Evolutionary conservation across 2,797 vertebrate genomes (phyloP).

Genomic region (Gorsachius magnificus): DNA sequence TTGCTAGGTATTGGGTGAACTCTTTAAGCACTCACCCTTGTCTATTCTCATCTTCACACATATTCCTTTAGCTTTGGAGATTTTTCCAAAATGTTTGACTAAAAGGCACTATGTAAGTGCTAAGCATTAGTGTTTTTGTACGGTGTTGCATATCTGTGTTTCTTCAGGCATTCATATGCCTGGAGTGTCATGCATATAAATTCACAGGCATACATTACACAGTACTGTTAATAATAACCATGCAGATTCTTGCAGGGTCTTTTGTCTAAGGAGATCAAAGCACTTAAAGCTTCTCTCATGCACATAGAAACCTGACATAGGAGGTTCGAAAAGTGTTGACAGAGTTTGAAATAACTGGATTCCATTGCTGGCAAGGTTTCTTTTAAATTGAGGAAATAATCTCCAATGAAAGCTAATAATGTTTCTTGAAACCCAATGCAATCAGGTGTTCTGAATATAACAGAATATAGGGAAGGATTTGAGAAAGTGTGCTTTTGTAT

Average conservation of each 20-base stretch:
- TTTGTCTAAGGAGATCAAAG: neutral
- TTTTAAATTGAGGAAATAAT: neutral
- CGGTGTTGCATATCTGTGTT: neutral
- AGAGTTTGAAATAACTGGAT: neutral
- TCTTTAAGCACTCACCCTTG: neutral
- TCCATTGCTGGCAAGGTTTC: neutral
- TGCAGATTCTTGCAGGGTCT: neutral
- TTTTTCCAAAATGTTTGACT: neutral
- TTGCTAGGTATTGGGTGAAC: neutral
- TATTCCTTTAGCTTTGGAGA: neutral
- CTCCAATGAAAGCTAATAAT: neutral
- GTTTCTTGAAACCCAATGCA: neutral
- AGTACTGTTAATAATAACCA: neutral
- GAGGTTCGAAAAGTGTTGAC: neutral
- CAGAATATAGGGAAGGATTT: neutral
- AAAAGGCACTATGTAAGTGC: rapidly evolving
- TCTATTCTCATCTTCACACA: neutral
- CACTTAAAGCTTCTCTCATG: neutral
- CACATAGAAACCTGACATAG: neutral
- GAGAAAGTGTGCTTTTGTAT: neutral
- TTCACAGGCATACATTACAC: neutral
- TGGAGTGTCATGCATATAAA: neutral
- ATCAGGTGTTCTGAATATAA: neutral
- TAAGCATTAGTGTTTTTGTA: neutral
- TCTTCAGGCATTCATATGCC: neutral